Base-by-base conservation (phyloP, 2,888 invertebrate species). In the Psococerastis gibbosa region DNA sequence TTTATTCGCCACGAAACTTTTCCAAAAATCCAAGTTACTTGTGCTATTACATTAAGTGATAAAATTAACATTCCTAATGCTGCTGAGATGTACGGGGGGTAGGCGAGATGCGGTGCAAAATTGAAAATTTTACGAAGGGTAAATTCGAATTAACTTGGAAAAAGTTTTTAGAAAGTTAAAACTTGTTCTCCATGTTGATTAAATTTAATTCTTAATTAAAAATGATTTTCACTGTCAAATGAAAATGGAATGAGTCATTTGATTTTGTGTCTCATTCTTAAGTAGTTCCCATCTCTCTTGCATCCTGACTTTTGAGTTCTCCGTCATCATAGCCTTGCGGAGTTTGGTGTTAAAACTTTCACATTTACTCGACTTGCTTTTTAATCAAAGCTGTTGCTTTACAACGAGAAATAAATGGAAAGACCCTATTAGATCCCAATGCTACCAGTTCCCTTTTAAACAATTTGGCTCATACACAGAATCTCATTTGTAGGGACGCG, bases 151-250 rank as follows among this genome's bases (percentile, higher is more conserved):
- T 15, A 27, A 3, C 32, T 32, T 32, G 35, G 34, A 15, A 32
- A 8, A 20, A 11, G 15, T 15, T 3, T 43, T 35, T 43, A 13
- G 22, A 38, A 43, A 33, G 43, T 17, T 17, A 22, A 34, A 34
- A n/a, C 34, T 38, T 38, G 27, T 27, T 27, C 27, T 6, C 18
- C 34, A 35, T 34, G 43, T 18, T 18, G n/a, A 20, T 33, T 20
- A 34, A 43, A 34, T n/a, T 33, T 33, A 35, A 22, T 22, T 18
- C 31, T 43, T 43, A 38, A 38, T 38, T 38, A 38, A 38, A 38
- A 38, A 38, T 38, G 38, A 38, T 38, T 38, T 38, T 38, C 38
- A 38, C 22, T 38, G 38, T 38, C 38, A 17, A 20, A 18, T 38
- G 38, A 20, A 38, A 38, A 38, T 20, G 15, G 22, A 38, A 38